Conservation (phyloP, 2,797 vertebrate genomes). For the Myiothlypis chrysogaster region DNA sequence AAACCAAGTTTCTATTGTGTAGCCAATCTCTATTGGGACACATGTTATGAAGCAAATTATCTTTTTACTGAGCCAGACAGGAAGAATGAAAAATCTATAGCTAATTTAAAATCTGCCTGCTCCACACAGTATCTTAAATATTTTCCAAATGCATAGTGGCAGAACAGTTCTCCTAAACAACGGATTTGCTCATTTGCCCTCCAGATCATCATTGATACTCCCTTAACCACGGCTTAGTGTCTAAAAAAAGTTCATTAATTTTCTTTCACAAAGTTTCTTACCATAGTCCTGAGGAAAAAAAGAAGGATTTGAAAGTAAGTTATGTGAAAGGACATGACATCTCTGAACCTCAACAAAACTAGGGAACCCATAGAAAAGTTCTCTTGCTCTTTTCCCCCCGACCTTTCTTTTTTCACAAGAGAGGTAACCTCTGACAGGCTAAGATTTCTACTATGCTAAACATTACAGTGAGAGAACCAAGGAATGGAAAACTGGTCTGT, state of each 20-base stretch:
- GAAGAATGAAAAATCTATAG: slow-evolving; percentile 20
- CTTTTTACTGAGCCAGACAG: not conserved
- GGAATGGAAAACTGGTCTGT: not conserved
- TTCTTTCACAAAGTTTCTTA: not conserved
- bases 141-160: not conserved
- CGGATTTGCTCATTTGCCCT: not conserved
- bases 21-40: not conserved
- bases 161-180: not conserved
- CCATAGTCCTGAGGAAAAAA: not conserved
- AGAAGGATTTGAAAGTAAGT: not conserved
- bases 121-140: not conserved
- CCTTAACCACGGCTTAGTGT: not conserved
- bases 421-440: not conserved
- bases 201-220: not conserved
- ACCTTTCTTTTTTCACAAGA: not conserved
- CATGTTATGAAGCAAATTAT: not conserved
- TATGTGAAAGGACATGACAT: not conserved
- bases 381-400: rapidly evolving
- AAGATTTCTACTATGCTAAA: not conserved
- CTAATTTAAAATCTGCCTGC: not conserved
- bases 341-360: not conserved
- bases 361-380: not conserved
- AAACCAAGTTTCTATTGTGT: not conserved
- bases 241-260: not conserved
- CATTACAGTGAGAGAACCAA: not conserved